Percentiles rank a stretch among this genome's conserved stretches.
Evolutionary conservation across 2,797 vertebrate genomes (phyloP).

Genomic region (Anisognathus igniventris): DNA sequence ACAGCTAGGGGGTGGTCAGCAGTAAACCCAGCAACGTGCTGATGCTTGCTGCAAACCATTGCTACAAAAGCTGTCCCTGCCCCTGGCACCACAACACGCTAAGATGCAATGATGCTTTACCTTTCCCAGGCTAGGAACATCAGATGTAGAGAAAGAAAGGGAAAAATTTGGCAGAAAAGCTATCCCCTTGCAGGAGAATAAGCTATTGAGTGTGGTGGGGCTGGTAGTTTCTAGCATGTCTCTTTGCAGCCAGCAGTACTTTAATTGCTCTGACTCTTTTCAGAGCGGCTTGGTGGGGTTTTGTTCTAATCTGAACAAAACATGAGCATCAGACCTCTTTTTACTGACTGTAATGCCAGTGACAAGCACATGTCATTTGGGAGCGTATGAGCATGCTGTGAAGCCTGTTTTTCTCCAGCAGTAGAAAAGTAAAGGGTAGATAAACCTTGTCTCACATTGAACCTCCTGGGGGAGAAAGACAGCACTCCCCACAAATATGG

Average conservation of each 20-base stretch:
- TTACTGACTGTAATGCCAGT: background rate
- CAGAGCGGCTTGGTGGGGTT: background rate
- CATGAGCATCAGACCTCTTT: background rate
- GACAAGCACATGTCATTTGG: background rate
- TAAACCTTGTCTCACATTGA: accelerated
- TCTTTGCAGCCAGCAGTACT: background rate
- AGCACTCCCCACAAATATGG: background rate
- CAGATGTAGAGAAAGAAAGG: background rate
- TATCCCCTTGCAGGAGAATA: background rate
- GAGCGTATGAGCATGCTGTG: background rate
- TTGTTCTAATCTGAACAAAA: background rate
- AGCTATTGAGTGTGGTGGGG: background rate
- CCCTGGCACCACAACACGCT: background rate
- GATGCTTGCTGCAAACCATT: background rate
- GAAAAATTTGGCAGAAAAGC: background rate
- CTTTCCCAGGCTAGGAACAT: background rate
- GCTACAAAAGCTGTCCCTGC: background rate
- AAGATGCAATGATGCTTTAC: background rate
- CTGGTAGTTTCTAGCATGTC: background rate
- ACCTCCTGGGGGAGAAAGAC: background rate
- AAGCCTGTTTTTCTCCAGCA: background rate
- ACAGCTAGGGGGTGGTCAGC: background rate
- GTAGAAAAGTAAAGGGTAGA: background rate
- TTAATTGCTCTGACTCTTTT: background rate
- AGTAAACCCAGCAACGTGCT: background rate